phyloP scores from a whole-genome alignment of 2,797 vertebrate genomes.

The Macropus fuliginosus region DNA sequence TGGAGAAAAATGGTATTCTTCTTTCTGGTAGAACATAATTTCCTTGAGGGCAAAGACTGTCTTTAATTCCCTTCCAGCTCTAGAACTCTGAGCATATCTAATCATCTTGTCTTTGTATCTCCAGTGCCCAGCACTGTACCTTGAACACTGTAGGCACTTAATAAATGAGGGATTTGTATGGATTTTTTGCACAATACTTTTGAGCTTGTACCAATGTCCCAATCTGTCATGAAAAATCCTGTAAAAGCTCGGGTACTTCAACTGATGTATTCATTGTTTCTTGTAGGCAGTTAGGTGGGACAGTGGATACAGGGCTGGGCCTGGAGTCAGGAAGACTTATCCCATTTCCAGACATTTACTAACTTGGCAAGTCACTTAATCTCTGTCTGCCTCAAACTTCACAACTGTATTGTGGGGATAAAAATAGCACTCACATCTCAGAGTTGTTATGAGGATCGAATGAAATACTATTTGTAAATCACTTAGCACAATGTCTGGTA shows the following conservation, averaged over 20 bases:
- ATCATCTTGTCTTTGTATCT: constrained; percentile 7
- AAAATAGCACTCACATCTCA: not conserved
- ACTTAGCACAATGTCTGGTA: not conserved
- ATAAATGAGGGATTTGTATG: not conserved
- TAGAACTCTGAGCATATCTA: too few relatives aligned
- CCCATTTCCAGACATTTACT: not conserved
- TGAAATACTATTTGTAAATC: not conserved
- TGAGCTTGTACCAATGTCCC: not conserved
- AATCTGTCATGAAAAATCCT: not conserved
- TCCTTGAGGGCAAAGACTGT: not conserved
- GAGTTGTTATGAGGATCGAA: not conserved
- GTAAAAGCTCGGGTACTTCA: not conserved
- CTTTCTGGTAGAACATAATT: not conserved
- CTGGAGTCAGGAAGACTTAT: not conserved
- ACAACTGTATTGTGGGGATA: not conserved
- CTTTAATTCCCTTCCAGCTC: not conserved
- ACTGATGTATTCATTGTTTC: not conserved
- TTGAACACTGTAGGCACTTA: not conserved
- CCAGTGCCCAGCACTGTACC: constrained; percentile 4
- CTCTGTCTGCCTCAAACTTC: not conserved
- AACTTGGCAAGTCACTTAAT: not conserved
- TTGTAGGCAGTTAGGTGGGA: not conserved
- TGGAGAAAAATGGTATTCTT: not conserved
- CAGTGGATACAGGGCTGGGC: not conserved
- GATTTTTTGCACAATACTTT: not conserved